Base-by-base conservation (phyloP, 2,797 vertebrate genomes). In the Melanotaenia pygmaea region DNA sequence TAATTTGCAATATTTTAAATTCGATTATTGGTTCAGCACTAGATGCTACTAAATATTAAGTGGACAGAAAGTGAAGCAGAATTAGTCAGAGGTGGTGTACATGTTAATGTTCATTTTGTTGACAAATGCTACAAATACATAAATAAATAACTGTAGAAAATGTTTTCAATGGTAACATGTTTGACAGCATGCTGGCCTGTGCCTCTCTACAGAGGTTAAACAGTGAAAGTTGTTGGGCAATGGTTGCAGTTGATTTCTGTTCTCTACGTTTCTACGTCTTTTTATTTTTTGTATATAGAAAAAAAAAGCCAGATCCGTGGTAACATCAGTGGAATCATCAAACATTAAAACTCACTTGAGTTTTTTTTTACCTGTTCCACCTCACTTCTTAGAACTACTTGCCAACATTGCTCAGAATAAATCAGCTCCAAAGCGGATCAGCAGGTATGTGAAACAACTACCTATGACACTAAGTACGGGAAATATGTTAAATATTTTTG, bases 401-500 rank as follows among this genome's bases (percentile, higher is more conserved):
- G 22, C 11, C 57, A 77, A 1, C 18, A n/a, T 6, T 3, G 43
- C 18, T 64, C 59, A 1, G 35, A 0, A 8, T 1, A 30, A 47
- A 74, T 72, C 74, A 59, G 22, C 38, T 64, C 65, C 71, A 74
- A 78, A 65, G 70, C 76, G 64, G 47, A 77, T 84, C 76, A 81
- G 64, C 16, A 11, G 34, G 59, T 7, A 5, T 45, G 59, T 37
- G 38, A 88, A 74, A 59, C 73, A 69, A 80, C 77, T 37, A 43
- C n/a, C 45, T 7, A 11, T 4, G 73, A 79, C 82, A 73, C 38
- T 79, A 88, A 91, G 84, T 67, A 75, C 81, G 74, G 69, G 65
- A 91, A 86, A 68, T 73, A 91, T 91, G 79, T 30, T 3, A 75
- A 86, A 79, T 59, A 90, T 85, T 35, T 75, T 3, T 34, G 38